Evolutionary conservation across 2,797 vertebrate species (phyloP), one percentile per base, ranked within the genome.

Genomic region (Leptodactylus fallax): DNA sequence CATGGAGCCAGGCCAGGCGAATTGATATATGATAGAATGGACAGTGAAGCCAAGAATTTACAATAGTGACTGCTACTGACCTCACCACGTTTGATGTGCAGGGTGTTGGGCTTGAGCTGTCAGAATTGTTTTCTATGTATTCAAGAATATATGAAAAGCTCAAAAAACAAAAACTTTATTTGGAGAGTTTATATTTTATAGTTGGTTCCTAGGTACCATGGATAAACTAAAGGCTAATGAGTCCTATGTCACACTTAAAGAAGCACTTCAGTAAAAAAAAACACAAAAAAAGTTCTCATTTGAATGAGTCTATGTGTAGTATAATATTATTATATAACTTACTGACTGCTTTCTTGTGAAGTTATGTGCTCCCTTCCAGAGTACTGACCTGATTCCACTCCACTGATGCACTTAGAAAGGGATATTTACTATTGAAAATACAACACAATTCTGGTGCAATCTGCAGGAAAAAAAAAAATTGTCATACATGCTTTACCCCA

Each of bases 1-100:
- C 92, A 45, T 6, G n/a, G 8, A 63, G 89, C 91, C 93, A 93
- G 87, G 87, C 77, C 55, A 16, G 88, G 83, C 61, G 90, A 56
- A 90, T 90, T 55, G 55, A 79, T 89, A 80, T 81, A 86, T 83
- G 61, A 76, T 56, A 36, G 60, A 58, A 74, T 69, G 85, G 80
- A 78, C 84, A 58, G 79, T 74, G 51, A 86, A 89, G 79, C 56
- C 56, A 25, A 81, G 76, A 77, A 83, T 45, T 86, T 76, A 17
- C 88, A 65, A 71, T 81, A 79, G 60, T 53, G 88, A 67, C 72
- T 27, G 71, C 51, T 85, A 45, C 36, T 86, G 79, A 86, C 88
- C 87, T 69, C 84, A 77, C 65, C 53, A 85, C 25, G 11, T 67
- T 23, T 71, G 21, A 67, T 67, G 17, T 47, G 58, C 25, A 25